Evolutionary conservation across 2,888 invertebrate genomes (phyloP).

Genomic region (Calliphora vomitoria): DNA sequence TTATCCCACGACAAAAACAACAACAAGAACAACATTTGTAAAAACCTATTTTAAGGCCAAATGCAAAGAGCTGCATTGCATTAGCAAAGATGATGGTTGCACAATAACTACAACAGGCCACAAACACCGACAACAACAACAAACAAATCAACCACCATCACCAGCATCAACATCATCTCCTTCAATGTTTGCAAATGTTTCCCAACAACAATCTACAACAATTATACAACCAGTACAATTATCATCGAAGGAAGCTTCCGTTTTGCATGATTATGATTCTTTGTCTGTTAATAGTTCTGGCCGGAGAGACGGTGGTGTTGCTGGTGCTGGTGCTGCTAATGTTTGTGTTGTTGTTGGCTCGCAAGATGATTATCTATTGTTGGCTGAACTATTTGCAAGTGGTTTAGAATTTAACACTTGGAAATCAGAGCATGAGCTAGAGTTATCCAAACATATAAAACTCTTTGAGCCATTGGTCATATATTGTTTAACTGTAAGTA

Average conservation of each 20-base stretch:
- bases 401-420: constrained; percentile 80
- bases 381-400: constrained; percentile 81
- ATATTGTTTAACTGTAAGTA: constrained; percentile 92
- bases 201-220: constrained; percentile 48
- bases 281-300: constrained; percentile 30
- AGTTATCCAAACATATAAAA: constrained; percentile 90
- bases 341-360: constrained; percentile 48
- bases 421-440: constrained; percentile 87
- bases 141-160: constrained; percentile 61
- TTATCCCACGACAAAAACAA: constrained; percentile 75
- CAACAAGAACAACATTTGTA: constrained; percentile 77
- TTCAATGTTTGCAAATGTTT: constrained; percentile 49
- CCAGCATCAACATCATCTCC: constrained; percentile 39
- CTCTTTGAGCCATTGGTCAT: constrained; percentile 98
- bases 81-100: constrained; percentile 72
- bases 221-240: constrained; percentile 59
- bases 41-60: constrained; percentile 79
- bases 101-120: constrained; percentile 45
- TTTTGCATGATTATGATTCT: constrained; percentile 59
- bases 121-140: constrained; percentile 40
- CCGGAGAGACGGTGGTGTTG: constrained; percentile 61
- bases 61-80: constrained; percentile 76
- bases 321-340: constrained; percentile 20
- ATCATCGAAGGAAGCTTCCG: constrained; percentile 72
- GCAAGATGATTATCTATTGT: constrained; percentile 80